Evolutionary conservation across 1,140 invertebrate species (phyloP).

Genomic region (Linepithema humile): DNA sequence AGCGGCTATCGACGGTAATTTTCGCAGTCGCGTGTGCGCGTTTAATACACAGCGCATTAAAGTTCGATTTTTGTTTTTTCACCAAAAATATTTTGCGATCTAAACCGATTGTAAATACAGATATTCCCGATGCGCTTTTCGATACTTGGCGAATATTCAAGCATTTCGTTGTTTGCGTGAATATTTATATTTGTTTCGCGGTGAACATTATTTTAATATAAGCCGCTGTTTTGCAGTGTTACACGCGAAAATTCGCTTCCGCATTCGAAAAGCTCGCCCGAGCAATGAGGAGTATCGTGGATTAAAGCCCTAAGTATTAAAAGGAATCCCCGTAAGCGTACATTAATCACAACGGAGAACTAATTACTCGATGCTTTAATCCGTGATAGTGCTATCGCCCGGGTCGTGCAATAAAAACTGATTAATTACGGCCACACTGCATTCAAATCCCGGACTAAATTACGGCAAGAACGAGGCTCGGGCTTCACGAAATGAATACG

Average conservation of each 20-base stretch:
- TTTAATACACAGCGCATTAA: neutral
- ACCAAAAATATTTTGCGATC: neutral
- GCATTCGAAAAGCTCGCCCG: neutral
- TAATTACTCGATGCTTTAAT: constrained; percentile 55
- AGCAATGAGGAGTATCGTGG: constrained; percentile 27
- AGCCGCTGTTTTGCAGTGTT: neutral
- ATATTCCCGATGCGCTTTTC: neutral
- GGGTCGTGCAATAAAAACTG: constrained; percentile 46
- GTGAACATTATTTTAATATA: neutral
- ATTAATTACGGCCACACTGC: constrained; percentile 51
- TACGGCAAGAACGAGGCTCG: constrained; percentile 38
- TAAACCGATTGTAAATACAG: constrained; percentile 31
- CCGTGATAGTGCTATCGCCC: constrained; percentile 38
- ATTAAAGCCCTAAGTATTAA: constrained; percentile 46
- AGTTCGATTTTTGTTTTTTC: neutral
- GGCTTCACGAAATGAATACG: constrained; percentile 35
- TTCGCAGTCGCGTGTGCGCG: neutral
- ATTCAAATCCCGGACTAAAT: constrained; percentile 55
- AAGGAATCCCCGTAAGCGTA: constrained; percentile 16
- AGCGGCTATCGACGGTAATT: neutral
- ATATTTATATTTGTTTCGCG: constrained; percentile 13
- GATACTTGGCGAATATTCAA: constrained; percentile 6
- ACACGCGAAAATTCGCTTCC: neutral
- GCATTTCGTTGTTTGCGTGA: neutral
- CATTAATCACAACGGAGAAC: constrained; percentile 51